Percentiles rank a stretch among this genome's conserved stretches.
Conservation (phyloP, 35 echinoderm and acorn worm species). For the Stichopus chloronotus region DNA sequence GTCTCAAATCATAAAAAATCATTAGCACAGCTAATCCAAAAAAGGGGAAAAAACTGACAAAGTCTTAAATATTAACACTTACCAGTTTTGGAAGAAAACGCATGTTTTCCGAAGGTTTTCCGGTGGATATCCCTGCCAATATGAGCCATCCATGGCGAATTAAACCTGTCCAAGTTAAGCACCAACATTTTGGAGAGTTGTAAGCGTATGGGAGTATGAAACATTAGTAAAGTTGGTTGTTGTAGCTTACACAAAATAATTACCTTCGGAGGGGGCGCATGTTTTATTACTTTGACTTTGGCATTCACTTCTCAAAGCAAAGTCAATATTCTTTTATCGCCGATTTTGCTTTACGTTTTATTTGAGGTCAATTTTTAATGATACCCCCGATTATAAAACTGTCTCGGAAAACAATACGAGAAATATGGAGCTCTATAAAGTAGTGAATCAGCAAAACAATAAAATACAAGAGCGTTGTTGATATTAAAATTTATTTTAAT, state of each 20-base stretch:
- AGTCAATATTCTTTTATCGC: conserved; percentile 51
- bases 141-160: not conserved
- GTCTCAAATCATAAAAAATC: too few relatives aligned
- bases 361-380: conserved; percentile 54
- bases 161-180: not conserved
- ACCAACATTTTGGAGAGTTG: not conserved
- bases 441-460: not conserved
- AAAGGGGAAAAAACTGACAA: too few relatives aligned
- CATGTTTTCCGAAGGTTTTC: not conserved
- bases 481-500: conserved; percentile 52
- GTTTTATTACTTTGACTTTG: too few relatives aligned
- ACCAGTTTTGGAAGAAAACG: too few relatives aligned
- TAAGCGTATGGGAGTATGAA: not conserved
- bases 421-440: conserved; percentile 25
- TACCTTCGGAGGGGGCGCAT: too few relatives aligned
- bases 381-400: conserved; percentile 41
- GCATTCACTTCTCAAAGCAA: not conserved
- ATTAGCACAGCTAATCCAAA: too few relatives aligned
- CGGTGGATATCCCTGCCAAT: not conserved
- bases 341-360: not conserved
- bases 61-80: too few relatives aligned
- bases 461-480: conserved; percentile 13
- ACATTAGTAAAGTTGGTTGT: too few relatives aligned
- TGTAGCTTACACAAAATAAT: too few relatives aligned
- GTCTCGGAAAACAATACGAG: conserved; percentile 25